Percentiles rank a stretch among this genome's conserved stretches.
Conservation (phyloP, 2,888 invertebrate species). For the Agriopis leucophaearia region DNA sequence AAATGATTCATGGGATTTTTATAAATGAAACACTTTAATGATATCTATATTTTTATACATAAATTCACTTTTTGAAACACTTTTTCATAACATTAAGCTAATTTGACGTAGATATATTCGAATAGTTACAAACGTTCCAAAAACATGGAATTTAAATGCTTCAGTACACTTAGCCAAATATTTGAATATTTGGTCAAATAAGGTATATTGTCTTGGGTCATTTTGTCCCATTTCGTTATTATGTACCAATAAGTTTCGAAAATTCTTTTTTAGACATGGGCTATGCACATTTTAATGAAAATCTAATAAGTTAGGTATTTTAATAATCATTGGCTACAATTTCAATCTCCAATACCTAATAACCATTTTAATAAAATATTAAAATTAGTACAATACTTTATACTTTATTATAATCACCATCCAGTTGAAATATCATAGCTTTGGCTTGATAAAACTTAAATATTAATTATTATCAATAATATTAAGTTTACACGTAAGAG, state of each 20-base stretch:
- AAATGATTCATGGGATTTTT: constrained; percentile 12
- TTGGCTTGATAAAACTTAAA: constrained; percentile 67
- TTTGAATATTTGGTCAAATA: constrained; percentile 80
- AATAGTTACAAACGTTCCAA: constrained; percentile 65
- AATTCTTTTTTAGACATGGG: constrained; percentile 49
- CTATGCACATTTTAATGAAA: constrained; percentile 48
- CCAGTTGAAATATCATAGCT: constrained; percentile 66
- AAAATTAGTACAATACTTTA: constrained; percentile 49
- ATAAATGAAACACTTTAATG: constrained; percentile 52
- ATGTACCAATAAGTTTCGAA: constrained; percentile 42
- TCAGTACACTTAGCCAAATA: constrained; percentile 74
- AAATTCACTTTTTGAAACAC: constrained; percentile 83
- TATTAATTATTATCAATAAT: constrained; percentile 37
- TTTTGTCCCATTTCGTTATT: constrained; percentile 56
- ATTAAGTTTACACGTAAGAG: constrained; percentile 34
- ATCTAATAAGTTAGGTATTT: constrained; percentile 27
- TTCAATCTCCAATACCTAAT: constrained; percentile 52
- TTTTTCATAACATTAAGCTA: constrained; percentile 70
- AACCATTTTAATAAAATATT: constrained; percentile 60
- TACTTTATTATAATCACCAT: constrained; percentile 49
- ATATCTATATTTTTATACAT: constrained; percentile 70
- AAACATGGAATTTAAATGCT: constrained; percentile 67
- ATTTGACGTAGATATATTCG: constrained; percentile 73
- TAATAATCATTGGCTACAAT: constrained; percentile 39
- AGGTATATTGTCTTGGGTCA: constrained; percentile 76